Evolutionary conservation across 2,888 invertebrate species (phyloP).

Genomic region (Galeruca laticollis): DNA sequence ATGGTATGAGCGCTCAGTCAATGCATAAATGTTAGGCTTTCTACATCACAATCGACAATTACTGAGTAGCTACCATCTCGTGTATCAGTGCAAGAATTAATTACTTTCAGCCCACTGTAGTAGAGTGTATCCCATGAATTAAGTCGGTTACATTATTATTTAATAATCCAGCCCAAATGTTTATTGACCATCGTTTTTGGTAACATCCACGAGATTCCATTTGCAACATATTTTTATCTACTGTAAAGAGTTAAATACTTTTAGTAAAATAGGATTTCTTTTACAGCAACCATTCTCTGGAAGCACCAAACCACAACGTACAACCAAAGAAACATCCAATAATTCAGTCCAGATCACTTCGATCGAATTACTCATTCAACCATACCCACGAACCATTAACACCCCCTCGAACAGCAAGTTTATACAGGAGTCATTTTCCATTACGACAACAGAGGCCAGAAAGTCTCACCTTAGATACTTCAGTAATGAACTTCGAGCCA

Average conservation of each 20-base stretch:
- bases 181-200: too few species aligned
- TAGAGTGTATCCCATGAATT: too few species aligned
- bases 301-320: conserved; percentile 50
- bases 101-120: too few species aligned
- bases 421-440: conserved; percentile 55
- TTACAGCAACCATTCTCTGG: conserved; percentile 55
- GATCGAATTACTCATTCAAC: conserved; percentile 62
- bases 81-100: too few species aligned
- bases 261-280: neutral
- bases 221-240: neutral
- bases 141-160: too few species aligned
- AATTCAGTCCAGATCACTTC: conserved; percentile 57
- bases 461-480: conserved; percentile 70
- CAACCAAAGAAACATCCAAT: conserved; percentile 51
- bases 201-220: too few species aligned
- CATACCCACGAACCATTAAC: conserved; percentile 55
- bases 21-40: too few species aligned
- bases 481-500: conserved; percentile 69
- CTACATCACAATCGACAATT: too few species aligned
- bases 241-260: neutral
- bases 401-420: conserved; percentile 58
- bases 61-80: too few species aligned
- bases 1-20: too few species aligned
- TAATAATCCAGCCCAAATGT: too few species aligned
- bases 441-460: conserved; percentile 65